phyloP scores from a whole-genome alignment of 2,888 invertebrate genomes.

The Apoda limacodes region DNA sequence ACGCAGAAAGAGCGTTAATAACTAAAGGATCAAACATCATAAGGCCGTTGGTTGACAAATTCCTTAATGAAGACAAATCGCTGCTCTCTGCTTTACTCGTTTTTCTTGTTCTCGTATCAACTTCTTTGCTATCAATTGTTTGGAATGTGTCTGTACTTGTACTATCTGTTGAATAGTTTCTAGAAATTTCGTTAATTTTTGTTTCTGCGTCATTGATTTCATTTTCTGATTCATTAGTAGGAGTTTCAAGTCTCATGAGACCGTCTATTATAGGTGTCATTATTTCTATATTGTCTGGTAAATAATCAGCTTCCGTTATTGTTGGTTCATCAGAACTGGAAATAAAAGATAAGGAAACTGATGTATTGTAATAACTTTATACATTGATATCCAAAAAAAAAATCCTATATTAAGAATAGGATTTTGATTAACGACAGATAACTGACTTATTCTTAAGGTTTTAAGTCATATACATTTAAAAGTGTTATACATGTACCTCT shows the following conservation, averaged over 20 bases:
- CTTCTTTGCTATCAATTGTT: slow-evolving; percentile 30
- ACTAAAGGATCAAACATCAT: slow-evolving; percentile 65
- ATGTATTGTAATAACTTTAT: not conserved
- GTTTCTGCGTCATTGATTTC: slow-evolving; percentile 22
- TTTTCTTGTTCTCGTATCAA: slow-evolving; percentile 36
- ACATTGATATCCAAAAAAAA: not conserved
- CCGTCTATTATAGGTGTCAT: slow-evolving; percentile 63
- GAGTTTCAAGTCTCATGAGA: slow-evolving; percentile 38
- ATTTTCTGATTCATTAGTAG: slow-evolving; percentile 28
- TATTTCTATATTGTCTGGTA: slow-evolving; percentile 61
- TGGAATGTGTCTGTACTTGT: slow-evolving; percentile 47
- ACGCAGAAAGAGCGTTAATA: slow-evolving; percentile 46
- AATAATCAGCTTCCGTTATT: slow-evolving; percentile 53
- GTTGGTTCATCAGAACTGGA: slow-evolving; percentile 48
- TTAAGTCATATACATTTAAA: no score
- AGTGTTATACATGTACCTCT: slow-evolving; percentile 32
- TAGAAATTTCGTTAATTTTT: slow-evolving; percentile 22
- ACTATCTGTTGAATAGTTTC: slow-evolving; percentile 29
- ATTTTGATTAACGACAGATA: not conserved
- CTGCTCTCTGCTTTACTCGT: slow-evolving; percentile 43
- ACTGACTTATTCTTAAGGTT: slow-evolving; percentile 1
- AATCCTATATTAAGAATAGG: not conserved
- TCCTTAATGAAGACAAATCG: slow-evolving; percentile 50
- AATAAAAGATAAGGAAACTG: slow-evolving; percentile 9
- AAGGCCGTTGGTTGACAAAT: slow-evolving; percentile 56